Percentiles rank a stretch among this genome's conserved stretches.
phyloP scores from a whole-genome alignment of 2,113 vertebrate genomes.

The Oostethus manadensis region DNA sequence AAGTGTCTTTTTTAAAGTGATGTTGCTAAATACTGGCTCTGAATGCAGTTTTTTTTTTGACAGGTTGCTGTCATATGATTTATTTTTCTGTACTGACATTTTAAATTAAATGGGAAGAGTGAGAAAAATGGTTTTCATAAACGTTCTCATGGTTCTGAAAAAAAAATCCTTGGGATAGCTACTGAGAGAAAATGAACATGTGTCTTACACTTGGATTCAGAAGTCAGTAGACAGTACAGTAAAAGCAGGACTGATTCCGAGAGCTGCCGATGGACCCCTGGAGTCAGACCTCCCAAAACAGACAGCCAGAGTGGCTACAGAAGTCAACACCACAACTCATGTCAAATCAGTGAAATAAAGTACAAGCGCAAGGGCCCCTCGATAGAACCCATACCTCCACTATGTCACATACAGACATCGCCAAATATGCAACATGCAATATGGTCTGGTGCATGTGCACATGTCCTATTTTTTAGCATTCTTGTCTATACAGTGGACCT shows the following conservation, averaged over 20 bases:
- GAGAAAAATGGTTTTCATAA: background rate
- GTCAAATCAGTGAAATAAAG: slow-evolving; percentile 10
- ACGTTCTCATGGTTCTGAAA: background rate
- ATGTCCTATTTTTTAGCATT: too few species aligned
- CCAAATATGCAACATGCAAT: background rate
- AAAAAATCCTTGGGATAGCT: slow-evolving; percentile 24
- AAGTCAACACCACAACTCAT: slow-evolving; percentile 19
- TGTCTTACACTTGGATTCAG: slow-evolving; percentile 42
- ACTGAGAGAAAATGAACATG: slow-evolving; percentile 30
- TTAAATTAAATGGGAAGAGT: background rate
- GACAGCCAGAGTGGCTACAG: slow-evolving; percentile 43
- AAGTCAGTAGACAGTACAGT: slow-evolving; percentile 36
- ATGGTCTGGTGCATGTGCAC: too few species aligned
- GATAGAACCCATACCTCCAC: background rate
- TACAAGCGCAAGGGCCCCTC: slow-evolving; percentile 8
- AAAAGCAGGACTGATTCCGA: slow-evolving; percentile 32
- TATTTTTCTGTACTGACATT: too few species aligned
- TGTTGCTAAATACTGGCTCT: too few species aligned
- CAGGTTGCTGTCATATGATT: too few species aligned
- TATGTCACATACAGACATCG: background rate
- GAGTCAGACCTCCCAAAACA: slow-evolving; percentile 51
- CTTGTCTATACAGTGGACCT: too few species aligned
- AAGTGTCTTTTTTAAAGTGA: too few species aligned
- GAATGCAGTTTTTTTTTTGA: too few species aligned
- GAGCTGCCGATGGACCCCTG: slow-evolving; percentile 48